Evolutionary conservation across 2,797 vertebrate genomes (phyloP), one percentile per base, ranked within the genome.

Genomic region (Anomalospiza imberbis): DNA sequence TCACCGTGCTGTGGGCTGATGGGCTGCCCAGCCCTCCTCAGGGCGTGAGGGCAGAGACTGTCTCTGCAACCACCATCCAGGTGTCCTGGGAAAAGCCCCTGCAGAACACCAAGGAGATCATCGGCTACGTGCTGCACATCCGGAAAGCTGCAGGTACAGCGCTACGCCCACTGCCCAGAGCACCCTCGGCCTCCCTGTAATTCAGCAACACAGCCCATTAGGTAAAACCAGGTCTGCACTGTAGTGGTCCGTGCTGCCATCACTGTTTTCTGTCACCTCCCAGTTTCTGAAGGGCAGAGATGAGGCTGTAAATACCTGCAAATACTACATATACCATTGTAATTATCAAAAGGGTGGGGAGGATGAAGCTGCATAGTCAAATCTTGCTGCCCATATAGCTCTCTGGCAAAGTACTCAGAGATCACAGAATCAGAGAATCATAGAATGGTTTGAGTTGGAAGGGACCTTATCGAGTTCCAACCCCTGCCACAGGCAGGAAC

Each of bases 51-150:
- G 99, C 99, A 0, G 97, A 98, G 61, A 98, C 99, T 0, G 97
- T 99, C 63, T 99, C 99, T 0, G 98, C 99, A 50, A 98, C 98
- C 14, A 98, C 99, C 97, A 99, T 99, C 94, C 99, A 98, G 57
- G 98, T 99, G 96, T 99, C 99, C 63, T 99, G 99, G 99, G 98
- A 94, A 16, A 98, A 99, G 85, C 99, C 99, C 0, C 88, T 98
- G 75, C 98, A 98, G 96, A 99, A 99, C 97, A 99, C 98, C 77
- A 98, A 98, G 97, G 99, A 99, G 97, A 99, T 99, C 97, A 99
- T 99, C 0, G 99, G 99, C 91, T 99, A 99, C 0, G 99, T 99
- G 90, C 98, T 99, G 44, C 99, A 99, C 97, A 99, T 99, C 80
- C 98, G 99, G 94, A 99, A 97, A 95, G 99, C 98, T 13, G 97